Evolutionary conservation across 1,140 invertebrate species (phyloP).

Genomic region (Cotesia vestalis): DNA sequence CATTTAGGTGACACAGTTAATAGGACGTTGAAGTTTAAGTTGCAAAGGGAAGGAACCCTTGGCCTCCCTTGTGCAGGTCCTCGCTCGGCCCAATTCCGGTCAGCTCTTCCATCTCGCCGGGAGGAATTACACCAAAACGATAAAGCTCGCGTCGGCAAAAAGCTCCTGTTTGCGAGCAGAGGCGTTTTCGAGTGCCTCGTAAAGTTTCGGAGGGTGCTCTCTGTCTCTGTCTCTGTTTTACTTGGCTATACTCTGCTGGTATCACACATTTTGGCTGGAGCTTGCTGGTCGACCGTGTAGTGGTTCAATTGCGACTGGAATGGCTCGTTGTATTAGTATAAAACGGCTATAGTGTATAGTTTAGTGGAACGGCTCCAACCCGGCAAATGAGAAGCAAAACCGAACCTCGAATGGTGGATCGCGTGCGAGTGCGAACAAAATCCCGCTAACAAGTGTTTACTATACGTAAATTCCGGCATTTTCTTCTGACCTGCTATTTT

Average conservation of each 20-base stretch:
- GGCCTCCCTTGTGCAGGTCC: neutral
- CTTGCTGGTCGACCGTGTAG: neutral
- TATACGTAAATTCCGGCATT: constrained; percentile 32
- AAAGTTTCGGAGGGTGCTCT: constrained; percentile 28
- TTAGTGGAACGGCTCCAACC: neutral
- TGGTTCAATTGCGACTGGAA: neutral
- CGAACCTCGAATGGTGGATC: neutral
- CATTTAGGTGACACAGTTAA: neutral
- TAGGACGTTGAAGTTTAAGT: too few species aligned
- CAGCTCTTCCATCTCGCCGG: constrained; percentile 17
- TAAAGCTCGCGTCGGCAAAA: constrained; percentile 36
- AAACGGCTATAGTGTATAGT: too few species aligned
- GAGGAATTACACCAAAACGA: constrained; percentile 36
- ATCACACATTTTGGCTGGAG: neutral
- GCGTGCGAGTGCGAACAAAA: neutral
- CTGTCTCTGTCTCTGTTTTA: constrained; percentile 5
- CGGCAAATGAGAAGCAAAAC: neutral
- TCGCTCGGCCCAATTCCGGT: neutral
- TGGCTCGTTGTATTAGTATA: too few species aligned
- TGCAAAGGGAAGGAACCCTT: too few species aligned
- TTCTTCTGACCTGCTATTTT: constrained; percentile 8
- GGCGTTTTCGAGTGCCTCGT: constrained; percentile 39
- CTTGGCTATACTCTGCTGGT: neutral
- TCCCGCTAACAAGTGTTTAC: constrained; percentile 35
- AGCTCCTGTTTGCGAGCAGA: constrained; percentile 34